A percentile compares a stretch with the other conserved stretches of the same genome.
Conservation (phyloP, 64 coral and sea anemone species). For the Pocillopora damicornis region DNA sequence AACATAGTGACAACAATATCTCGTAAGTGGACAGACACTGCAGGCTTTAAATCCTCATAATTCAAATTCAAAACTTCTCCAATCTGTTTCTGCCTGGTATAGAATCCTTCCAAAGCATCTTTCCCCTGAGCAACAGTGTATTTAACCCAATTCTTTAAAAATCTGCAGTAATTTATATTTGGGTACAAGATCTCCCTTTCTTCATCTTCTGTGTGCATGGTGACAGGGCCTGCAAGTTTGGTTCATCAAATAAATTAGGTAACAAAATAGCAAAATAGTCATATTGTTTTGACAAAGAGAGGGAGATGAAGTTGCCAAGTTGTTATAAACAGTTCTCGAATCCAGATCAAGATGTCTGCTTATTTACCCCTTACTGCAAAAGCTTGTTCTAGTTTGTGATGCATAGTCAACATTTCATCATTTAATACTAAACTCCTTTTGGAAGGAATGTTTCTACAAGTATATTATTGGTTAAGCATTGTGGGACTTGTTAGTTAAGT, state of each 20-base stretch:
- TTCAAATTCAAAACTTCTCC: neutral
- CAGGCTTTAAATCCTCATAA: neutral
- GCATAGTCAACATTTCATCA: too few relatives aligned
- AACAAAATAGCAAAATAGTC: neutral
- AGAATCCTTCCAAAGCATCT: neutral
- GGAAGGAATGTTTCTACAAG: too few relatives aligned
- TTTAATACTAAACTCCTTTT: too few relatives aligned
- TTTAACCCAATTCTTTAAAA: conserved; percentile 21
- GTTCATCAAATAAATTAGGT: neutral
- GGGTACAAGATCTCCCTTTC: conserved; percentile 48
- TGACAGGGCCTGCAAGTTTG: conserved; percentile 20
- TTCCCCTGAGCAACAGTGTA: neutral
- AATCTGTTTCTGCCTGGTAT: conserved; percentile 17
- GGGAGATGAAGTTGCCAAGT: too few relatives aligned
- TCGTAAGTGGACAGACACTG: neutral
- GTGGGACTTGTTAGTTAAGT: too few relatives aligned
- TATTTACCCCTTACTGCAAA: too few relatives aligned
- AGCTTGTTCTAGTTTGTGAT: too few relatives aligned
- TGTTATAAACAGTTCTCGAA: too few relatives aligned
- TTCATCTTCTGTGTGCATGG: conserved; percentile 45
- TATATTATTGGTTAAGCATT: too few relatives aligned
- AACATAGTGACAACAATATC: conserved; percentile 22
- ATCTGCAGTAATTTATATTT: conserved; percentile 23
- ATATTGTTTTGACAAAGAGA: neutral
- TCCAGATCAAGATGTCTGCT: too few relatives aligned